Evolutionary conservation across 1,140 invertebrate genomes (phyloP).

Genomic region (Doryteuthis pealeii): DNA sequence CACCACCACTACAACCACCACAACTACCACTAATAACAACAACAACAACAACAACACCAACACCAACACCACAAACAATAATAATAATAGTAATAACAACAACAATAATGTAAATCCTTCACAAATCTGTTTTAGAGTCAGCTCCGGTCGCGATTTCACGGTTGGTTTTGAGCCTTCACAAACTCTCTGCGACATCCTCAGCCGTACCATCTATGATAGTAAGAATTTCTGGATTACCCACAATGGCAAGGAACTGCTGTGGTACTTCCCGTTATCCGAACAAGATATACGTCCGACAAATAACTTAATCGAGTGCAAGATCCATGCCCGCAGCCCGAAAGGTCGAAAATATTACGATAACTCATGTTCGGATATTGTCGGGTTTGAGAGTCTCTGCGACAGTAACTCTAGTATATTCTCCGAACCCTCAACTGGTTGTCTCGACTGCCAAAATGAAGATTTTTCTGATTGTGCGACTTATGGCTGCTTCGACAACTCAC

Average conservation of each 20-base stretch:
- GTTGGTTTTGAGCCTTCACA: background rate
- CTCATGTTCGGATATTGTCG: background rate
- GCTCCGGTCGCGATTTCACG: background rate
- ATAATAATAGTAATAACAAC: no score
- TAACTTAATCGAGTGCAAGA: background rate
- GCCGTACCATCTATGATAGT: constrained; percentile 1
- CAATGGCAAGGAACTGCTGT: background rate
- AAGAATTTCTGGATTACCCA: background rate
- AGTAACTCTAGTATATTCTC: background rate
- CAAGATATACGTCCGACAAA: background rate
- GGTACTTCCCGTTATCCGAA: background rate
- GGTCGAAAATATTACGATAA: background rate
- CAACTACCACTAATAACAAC: no score
- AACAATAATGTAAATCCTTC: no score
- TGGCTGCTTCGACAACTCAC: background rate
- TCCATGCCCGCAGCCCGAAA: background rate
- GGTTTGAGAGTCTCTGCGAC: background rate
- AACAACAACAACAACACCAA: no score
- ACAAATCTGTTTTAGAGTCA: background rate
- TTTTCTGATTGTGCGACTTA: background rate
- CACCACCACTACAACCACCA: no score
- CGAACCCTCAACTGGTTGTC: background rate
- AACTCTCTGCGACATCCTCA: constrained; percentile 1
- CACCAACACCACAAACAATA: no score
- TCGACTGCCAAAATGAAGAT: background rate